Evolutionary conservation across 2,797 vertebrate genomes (phyloP), one percentile per base, ranked within the genome.

Genomic region (Arnoldichthys spilopterus): DNA sequence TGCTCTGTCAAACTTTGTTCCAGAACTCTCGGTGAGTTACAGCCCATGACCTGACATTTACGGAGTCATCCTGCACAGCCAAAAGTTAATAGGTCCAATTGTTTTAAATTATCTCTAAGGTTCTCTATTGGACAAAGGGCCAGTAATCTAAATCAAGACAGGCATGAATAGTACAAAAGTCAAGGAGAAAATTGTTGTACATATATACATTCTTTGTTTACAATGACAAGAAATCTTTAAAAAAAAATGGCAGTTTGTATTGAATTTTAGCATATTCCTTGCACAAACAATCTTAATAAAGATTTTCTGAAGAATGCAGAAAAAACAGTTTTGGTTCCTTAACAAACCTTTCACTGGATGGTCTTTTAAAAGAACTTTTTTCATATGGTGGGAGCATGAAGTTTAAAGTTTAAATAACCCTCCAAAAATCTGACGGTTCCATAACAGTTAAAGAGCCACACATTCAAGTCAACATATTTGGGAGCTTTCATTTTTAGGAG

Each of bases 81-180:
- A 89, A 82, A 84, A 84, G 56, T 79, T 83, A 84, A 84, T 81
- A 83, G 82, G 83, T 86, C 85, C 85, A 89, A 87, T 91, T 89
- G 85, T 86, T 91, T 88, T 84, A 88, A 88, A 90, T 89, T 37
- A 90, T 87, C 78, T 87, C 85, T 84, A 80, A 82, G 78, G 70
- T 72, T 83, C 81, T 83, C 74, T 47, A 72, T 72, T 86, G 85
- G 82, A 88, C 74, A 70, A 76, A 68, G 32, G 63, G 61, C 34
- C 71, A 74, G 59, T 24, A 43, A 83, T 16, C 6, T 85, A 89
- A 91, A 91, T 91, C 85, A 81, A 32, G 62, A 79, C 73, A 83
- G 47, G 61, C 77, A 51, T 45, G 47, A 74, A 85, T 75, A 83
- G 78, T 81, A 78, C 32, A 84, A 66, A 34, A 22, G 64, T 84